Base-by-base conservation (phyloP, 2,113 vertebrate species). In the Hemicordylus capensis region DNA sequence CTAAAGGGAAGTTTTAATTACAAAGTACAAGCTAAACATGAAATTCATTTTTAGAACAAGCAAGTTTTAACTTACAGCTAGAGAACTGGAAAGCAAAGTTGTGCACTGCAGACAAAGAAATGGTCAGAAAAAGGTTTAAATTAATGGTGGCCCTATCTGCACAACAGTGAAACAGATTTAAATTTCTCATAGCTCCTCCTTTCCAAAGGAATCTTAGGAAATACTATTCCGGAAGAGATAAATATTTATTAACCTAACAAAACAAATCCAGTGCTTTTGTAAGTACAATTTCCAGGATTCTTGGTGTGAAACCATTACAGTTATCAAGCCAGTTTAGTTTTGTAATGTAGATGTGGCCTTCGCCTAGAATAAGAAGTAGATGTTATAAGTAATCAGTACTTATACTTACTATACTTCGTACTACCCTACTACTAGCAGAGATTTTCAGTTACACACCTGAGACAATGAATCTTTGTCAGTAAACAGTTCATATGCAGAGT, bases 1-100 rank as follows among this genome's bases (percentile, higher is more conserved):
- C 83, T 93, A 96, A 95, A 96, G 93, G 89, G n/a, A 85, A 95
- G 95, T 95, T 96, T 96, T 95, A 96, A 97, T 96, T 96, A 96
- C 94, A 92, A 94, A 95, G 96, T 95, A 92, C 93, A 96, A 96
- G 94, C 94, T 96, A 90, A 95, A 95, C 95, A 93, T 96, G 95
- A 96, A 96, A 96, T 96, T 95, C 84, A 91, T 94, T 94, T 78
- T 51, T 28, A 67, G 93, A 95, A 89, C 82, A 93, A 93, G 93
- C 85, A 59, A 63, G 92, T 94, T 88, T 88, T 44, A 93, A 93
- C 90, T 95, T 95, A 90, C 73, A 93, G 79, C 89, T 93, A 93
- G 79, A 91, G 89, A 91, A 76, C 88, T 6, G 87, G 77, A 90
- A 80, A 12, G 42, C 34, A 79, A 76, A 92, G 84, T 88, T 84